Percentiles rank a stretch among this genome's conserved stretches.
These are phyloP conservation scores for Urocyon cinereoargenteus DNA, from an alignment of 2,797 vertebrate genomes.

Conservation along the genomic window DNA sequence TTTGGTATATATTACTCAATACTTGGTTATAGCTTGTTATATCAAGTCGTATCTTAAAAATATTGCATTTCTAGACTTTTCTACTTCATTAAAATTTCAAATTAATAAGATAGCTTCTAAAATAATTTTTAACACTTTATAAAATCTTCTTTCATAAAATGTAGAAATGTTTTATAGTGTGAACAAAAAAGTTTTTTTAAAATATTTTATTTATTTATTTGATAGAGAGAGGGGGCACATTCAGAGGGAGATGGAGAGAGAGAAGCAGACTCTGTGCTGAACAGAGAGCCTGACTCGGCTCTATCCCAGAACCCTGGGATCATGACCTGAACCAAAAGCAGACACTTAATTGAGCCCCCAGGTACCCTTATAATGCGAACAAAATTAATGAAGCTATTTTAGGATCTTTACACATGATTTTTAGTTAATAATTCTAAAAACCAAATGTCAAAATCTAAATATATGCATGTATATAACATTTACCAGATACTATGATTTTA, in stretches of 20 bases:
- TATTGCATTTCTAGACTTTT: background rate
- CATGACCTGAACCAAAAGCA: too few species aligned
- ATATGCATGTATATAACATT: background rate
- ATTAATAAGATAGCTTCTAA: background rate
- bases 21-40: background rate
- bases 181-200: background rate
- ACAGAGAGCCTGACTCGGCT: too few species aligned
- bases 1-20: background rate
- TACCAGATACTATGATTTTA: background rate
- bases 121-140: background rate
- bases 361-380: background rate
- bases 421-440: constrained; percentile 19
- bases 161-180: background rate
- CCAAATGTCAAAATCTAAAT: background rate
- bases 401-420: background rate
- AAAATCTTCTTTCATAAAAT: background rate
- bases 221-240: too few species aligned
- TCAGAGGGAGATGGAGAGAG: too few species aligned
- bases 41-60: constrained; percentile 13
- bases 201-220: too few species aligned
- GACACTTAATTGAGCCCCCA: too few species aligned
- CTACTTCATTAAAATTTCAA: background rate
- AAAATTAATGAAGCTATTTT: background rate
- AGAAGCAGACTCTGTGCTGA: too few species aligned
- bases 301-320: too few species aligned